Evolutionary conservation across 2,888 invertebrate genomes (phyloP).

Genomic region (Coelinius sp.): DNA sequence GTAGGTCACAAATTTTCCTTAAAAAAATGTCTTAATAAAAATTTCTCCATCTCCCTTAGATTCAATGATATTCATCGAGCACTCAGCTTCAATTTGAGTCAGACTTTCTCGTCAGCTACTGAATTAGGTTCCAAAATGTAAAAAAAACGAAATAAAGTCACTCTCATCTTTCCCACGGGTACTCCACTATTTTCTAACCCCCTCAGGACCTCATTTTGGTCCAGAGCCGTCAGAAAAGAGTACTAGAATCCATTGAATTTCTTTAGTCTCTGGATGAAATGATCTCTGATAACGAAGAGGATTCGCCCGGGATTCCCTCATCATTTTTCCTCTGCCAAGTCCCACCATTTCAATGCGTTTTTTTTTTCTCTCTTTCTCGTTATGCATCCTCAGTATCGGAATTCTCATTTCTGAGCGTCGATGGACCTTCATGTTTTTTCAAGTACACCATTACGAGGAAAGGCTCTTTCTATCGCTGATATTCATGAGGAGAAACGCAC

Average conservation of each 20-base stretch:
- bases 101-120: too few species aligned
- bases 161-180: neutral
- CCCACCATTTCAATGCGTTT: conserved; percentile 6
- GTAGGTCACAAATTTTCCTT: too few species aligned
- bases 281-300: conserved; percentile 17
- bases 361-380: too few species aligned
- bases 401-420: neutral
- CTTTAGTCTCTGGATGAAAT: conserved; percentile 11
- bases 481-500: neutral
- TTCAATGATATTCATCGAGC: too few species aligned
- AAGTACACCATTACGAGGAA: conserved; percentile 1
- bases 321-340: neutral
- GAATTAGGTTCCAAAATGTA: too few species aligned
- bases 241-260: conserved; percentile 14
- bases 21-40: too few species aligned
- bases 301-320: conserved; percentile 6
- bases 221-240: neutral
- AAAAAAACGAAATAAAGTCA: neutral
- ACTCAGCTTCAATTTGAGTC: too few species aligned
- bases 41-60: too few species aligned
- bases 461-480: neutral
- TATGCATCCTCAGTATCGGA: neutral
- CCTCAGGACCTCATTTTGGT: conserved; percentile 11
- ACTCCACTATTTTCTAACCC: neutral
- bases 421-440: neutral